Conservation (phyloP, 2,797 vertebrate genomes). For the Xenops minutus region DNA sequence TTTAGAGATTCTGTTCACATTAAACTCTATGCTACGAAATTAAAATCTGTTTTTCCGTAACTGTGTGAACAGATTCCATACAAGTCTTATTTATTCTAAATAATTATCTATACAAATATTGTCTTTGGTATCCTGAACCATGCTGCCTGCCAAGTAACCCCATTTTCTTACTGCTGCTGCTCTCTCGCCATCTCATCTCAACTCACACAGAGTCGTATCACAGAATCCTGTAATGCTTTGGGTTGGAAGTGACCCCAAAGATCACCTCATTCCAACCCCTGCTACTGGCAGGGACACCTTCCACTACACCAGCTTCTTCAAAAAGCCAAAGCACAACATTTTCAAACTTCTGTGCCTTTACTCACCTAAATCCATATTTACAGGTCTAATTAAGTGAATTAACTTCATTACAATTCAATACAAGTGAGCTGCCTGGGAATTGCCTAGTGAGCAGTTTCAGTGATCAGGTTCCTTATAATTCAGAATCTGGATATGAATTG, state of each 20-base stretch:
- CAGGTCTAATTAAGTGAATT: not conserved
- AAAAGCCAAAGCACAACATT: not conserved
- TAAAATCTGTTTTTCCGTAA: not conserved
- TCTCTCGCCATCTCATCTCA: not conserved
- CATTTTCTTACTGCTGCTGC: not conserved
- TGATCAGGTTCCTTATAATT: not conserved
- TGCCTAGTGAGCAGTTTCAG: not conserved
- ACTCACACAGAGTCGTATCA: not conserved
- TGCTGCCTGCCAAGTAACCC: not conserved
- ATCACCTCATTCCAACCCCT: not conserved
- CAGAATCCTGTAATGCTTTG: not conserved
- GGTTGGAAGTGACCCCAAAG: not conserved
- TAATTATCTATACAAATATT: not conserved
- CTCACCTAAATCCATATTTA: not conserved
- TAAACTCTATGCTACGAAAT: not conserved
- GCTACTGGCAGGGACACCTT: not conserved
- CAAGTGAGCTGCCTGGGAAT: not conserved
- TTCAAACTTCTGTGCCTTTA: not conserved
- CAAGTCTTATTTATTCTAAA: not conserved
- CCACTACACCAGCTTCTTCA: not conserved
- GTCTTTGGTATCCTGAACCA: not conserved
- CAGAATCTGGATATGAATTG: not conserved
- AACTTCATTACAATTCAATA: not conserved
- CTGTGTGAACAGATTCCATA: not conserved
- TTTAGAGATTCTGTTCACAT: slow-evolving; percentile 44